A percentile compares a stretch with the other conserved stretches of the same genome.
phyloP scores from a whole-genome alignment of 2,113 vertebrate genomes.

The Daubentonia madagascariensis region DNA sequence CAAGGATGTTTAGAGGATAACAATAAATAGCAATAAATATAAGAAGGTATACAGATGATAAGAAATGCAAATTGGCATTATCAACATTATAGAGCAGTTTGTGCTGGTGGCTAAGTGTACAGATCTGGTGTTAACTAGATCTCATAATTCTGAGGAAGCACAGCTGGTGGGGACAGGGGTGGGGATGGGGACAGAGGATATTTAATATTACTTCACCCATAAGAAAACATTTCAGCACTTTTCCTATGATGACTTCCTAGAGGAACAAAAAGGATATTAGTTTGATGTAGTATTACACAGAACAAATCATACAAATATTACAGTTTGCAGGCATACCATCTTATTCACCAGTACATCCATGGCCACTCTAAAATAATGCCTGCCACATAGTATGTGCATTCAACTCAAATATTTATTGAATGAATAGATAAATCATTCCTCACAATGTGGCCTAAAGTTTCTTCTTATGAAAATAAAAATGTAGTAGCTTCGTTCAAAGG shows the following conservation, averaged over 20 bases:
- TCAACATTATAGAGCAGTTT: background rate
- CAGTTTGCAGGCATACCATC: background rate
- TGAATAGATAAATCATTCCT: conserved; percentile 14
- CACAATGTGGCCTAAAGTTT: background rate
- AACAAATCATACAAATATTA: conserved; percentile 18
- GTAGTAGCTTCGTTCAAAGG: background rate
- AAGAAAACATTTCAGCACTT: background rate
- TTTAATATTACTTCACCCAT: background rate
- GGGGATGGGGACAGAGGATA: background rate
- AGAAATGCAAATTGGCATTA: background rate
- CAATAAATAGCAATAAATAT: conserved; percentile 17
- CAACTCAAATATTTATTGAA: background rate
- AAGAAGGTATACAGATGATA: background rate
- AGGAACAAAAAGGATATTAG: background rate
- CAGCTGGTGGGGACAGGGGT: background rate
- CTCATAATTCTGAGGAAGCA: conserved; percentile 1
- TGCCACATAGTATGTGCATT: background rate
- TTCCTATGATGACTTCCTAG: background rate
- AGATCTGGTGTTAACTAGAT: background rate
- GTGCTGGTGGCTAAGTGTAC: background rate
- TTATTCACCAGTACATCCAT: background rate
- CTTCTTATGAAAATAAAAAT: conserved; percentile 25
- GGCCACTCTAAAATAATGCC: background rate
- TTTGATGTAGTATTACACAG: background rate
- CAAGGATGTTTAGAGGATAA: background rate